Evolutionary conservation across 1,140 invertebrate genomes (phyloP), one percentile per base, ranked within the genome.

Genomic region (Ditylenchus dipsaci): DNA sequence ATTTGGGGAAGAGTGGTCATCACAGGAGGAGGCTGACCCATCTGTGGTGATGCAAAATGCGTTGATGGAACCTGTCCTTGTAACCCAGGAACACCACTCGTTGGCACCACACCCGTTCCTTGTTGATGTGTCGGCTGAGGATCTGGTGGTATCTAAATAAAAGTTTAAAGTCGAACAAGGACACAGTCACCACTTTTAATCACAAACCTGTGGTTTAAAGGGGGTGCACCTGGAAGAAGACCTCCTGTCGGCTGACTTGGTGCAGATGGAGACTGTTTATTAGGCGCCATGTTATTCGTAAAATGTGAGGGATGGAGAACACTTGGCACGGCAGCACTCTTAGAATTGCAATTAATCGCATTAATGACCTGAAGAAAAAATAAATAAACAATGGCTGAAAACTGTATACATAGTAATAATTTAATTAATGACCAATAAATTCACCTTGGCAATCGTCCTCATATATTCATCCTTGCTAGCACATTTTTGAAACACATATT

Each of bases 341-440:
- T 83, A 15, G 79, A 83, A 67, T 82, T 82, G 71, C 80, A 82
- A 64, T 82, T 82, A 38, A 82, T 82, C 0, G 80, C 80, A 63
- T 82, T 82, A 19, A 82, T 82, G 23, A 70, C 68, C 68, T 70
- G 15, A 38, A n/a, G n/a, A n/a, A 78, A 66, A 71, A 8, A 53
- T 19, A 7, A 53, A 7, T 21, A 7, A 11, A 38, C 3, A 38
- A 11, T 11, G 33, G 3, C 33, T 38, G 3, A 38, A 38, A 3
- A 38, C 3, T 38, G 33, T 11, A 5, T 38, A 3, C 3, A 38
- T 5, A 5, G 33, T 3, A 38, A n/a, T n/a, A n/a, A n/a, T n/a
- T n/a, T n/a, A n/a, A n/a, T n/a, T n/a, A n/a, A n/a, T n/a, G n/a
- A n/a, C n/a, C n/a, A n/a, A n/a, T n/a, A 19, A 49, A 33, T 8